A percentile compares a stretch with the other conserved stretches of the same genome.
Conservation (phyloP, 2,113 vertebrate species). For the Fulmarus glacialis region DNA sequence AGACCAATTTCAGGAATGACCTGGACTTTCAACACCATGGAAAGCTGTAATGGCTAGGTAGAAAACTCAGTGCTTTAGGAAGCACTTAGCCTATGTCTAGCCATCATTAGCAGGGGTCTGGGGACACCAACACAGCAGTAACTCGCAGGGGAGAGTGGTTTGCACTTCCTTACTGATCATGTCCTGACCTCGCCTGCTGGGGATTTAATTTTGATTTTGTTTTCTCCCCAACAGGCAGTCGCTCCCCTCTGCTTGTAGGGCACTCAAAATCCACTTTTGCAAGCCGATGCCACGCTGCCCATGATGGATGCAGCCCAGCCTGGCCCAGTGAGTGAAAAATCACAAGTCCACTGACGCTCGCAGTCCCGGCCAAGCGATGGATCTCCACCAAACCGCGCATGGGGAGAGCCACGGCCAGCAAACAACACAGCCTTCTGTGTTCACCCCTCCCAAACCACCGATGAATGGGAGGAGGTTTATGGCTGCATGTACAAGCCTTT, state of each 20-base stretch:
- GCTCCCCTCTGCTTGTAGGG: background rate
- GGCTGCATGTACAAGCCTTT: background rate
- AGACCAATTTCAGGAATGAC: background rate
- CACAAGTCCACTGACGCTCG: background rate
- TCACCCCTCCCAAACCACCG: background rate
- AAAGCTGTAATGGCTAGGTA: background rate
- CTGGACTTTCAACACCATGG: background rate
- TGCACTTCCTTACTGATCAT: background rate
- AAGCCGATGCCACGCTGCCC: background rate
- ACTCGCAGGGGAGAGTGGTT: fast-evolving
- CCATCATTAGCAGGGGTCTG: background rate
- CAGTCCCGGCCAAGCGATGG: background rate
- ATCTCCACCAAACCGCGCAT: background rate
- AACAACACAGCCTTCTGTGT: background rate
- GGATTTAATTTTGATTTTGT: background rate
- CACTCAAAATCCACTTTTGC: background rate
- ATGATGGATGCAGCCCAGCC: background rate
- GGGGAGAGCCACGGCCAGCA: background rate
- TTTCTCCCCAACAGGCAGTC: background rate
- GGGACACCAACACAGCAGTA: background rate
- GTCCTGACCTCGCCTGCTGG: fast-evolving
- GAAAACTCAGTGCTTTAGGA: background rate
- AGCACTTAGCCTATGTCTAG: background rate
- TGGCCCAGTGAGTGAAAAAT: background rate
- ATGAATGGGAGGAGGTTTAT: background rate